Percentiles rank a stretch among this genome's conserved stretches.
phyloP scores from a whole-genome alignment of 2,888 invertebrate genomes.

The Drosophila subsilvestris region DNA sequence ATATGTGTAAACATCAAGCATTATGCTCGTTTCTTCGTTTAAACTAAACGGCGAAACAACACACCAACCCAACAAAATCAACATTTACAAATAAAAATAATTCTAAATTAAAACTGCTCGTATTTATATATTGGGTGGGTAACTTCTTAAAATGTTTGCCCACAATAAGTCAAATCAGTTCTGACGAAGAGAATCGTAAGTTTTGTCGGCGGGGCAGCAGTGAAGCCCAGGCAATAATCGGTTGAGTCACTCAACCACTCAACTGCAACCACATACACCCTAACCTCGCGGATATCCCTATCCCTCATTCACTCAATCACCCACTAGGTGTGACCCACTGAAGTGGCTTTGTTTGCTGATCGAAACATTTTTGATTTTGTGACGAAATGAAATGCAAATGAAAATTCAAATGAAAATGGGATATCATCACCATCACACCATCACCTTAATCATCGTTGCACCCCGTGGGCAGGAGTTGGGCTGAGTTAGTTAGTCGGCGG shows the following conservation, averaged over 20 bases:
- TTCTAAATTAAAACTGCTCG: slow-evolving; percentile 17
- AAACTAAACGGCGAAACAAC: slow-evolving; percentile 27
- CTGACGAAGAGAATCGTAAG: too few relatives aligned
- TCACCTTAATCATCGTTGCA: slow-evolving; percentile 4
- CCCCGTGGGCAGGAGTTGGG: slow-evolving; percentile 2
- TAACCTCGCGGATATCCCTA: slow-evolving; percentile 2
- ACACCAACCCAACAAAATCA: slow-evolving; percentile 36
- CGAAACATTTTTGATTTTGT: slow-evolving; percentile 14
- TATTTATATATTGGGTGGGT: slow-evolving; percentile 24
- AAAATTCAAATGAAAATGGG: slow-evolving; percentile 36
- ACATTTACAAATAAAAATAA: slow-evolving; percentile 42
- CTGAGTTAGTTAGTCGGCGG: slow-evolving; percentile 11
- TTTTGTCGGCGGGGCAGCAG: too few relatives aligned
- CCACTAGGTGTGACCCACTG: slow-evolving; percentile 5
- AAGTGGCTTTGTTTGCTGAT: slow-evolving; percentile 14
- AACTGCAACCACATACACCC: not conserved
- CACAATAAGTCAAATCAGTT: too few relatives aligned
- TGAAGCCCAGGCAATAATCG: too few relatives aligned
- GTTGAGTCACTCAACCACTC: too few relatives aligned
- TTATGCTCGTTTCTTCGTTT: slow-evolving; percentile 17
- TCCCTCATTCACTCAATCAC: not conserved
- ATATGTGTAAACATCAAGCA: slow-evolving; percentile 21
- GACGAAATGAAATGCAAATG: slow-evolving; percentile 37
- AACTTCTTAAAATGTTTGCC: too few relatives aligned
- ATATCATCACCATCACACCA: slow-evolving; percentile 12